Percentiles rank a stretch among this genome's conserved stretches.
phyloP scores from a whole-genome alignment of 2,888 invertebrate genomes.

The Cataglyphis albicans region DNA sequence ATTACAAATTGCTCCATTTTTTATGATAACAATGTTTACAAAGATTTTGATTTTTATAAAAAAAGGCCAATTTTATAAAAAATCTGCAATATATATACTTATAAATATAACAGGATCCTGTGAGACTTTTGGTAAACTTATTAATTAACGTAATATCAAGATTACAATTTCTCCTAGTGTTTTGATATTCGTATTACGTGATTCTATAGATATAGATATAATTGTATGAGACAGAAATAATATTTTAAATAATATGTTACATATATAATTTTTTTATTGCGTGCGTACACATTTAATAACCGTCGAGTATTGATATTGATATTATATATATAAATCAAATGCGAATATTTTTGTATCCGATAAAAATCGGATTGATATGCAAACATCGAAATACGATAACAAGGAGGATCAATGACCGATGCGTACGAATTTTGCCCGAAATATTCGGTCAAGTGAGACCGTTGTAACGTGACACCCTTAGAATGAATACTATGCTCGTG shows the following conservation, averaged over 20 bases:
- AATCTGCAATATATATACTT: background rate
- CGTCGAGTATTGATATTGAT: background rate
- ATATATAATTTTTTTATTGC: background rate
- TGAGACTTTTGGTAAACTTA: background rate
- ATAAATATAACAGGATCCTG: background rate
- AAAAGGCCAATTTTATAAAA: background rate
- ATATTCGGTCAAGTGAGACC: slow-evolving; percentile 53
- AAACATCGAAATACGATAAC: slow-evolving; percentile 36
- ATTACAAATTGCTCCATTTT: background rate
- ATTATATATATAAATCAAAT: background rate
- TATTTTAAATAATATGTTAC: background rate
- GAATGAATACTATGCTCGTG: slow-evolving; percentile 47
- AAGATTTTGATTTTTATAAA: background rate
- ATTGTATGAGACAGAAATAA: background rate
- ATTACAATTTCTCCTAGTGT: background rate
- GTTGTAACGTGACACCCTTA: slow-evolving; percentile 55
- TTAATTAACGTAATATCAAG: background rate
- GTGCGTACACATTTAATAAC: background rate
- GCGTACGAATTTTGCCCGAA: slow-evolving; percentile 45
- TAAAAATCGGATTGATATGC: background rate
- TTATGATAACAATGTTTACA: background rate
- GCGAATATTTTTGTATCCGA: background rate
- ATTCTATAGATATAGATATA: background rate
- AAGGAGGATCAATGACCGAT: slow-evolving; percentile 30
- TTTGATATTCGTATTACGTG: background rate